Evolutionary conservation across 2,888 invertebrate genomes (phyloP), one percentile per base, ranked within the genome.

Genomic region (Vannuccia rotundouncinata): DNA sequence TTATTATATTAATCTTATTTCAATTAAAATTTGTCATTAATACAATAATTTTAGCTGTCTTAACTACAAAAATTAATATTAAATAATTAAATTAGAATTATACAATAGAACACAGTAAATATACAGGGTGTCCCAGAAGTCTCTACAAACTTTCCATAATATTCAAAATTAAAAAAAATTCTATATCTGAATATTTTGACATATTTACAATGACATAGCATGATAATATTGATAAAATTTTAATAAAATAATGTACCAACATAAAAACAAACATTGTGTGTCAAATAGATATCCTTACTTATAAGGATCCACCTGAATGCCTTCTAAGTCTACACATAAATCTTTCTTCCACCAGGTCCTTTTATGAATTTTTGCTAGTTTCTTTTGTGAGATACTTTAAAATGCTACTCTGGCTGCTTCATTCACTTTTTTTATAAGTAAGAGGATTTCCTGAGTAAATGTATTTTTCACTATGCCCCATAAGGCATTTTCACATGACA

Each of bases 401-500:
- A 45, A 45, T 45, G 45, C 45, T 45, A 45, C 45, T 45, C 45
- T 45, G 45, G 45, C 45, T 45, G 45, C 45, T 45, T 45, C 45
- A 5, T 45, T 45, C 45, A 45, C 45, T 45, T 45, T 17, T n/a
- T 45, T 45, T 17, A 45, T 17, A 17, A 45, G 45, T 45, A 45
- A 45, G 45, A 45, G 45, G 45, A 45, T 45, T 45, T 45, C 45
- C 45, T 45, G 45, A 45, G 45, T 45, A 17, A 45, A 45, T 45
- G 45, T 17, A 17, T 45, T 45, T 45, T 73, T 73, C 22, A 73
- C 27, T 22, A 73, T 73, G 22, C 74, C 74, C 74, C 74, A 73
- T 28, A 73, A 73, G 29, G 74, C 74, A 73, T 73, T 73, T 2
- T 73, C 74, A 73, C 74, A 73, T 13, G 74, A 73, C 27, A n/a